Conservation (phyloP, 2,113 vertebrate genomes). For the Hystrix cristata region DNA sequence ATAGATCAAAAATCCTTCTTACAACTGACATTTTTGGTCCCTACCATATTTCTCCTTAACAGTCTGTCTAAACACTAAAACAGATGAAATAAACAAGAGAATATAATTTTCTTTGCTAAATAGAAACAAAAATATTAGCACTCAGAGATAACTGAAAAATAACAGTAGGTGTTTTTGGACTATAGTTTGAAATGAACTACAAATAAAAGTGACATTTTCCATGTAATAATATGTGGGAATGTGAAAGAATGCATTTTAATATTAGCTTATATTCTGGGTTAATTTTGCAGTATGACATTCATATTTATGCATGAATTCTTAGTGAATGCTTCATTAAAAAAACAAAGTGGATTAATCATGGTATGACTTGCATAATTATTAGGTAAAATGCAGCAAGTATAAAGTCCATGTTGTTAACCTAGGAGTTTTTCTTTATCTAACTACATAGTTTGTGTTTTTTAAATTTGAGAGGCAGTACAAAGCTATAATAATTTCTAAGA, state of each 20-base stretch:
- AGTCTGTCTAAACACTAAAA: slow-evolving; percentile 80
- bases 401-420: not conserved
- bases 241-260: slow-evolving; percentile 73
- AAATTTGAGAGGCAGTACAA: not conserved
- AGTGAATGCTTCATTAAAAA: slow-evolving; percentile 68
- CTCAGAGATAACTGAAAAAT: slow-evolving; percentile 69
- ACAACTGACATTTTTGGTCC: slow-evolving; percentile 76
- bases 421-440: not conserved
- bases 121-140: slow-evolving; percentile 77
- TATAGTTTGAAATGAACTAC: not conserved
- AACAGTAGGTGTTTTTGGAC: slow-evolving; percentile 22
- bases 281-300: slow-evolving; percentile 61
- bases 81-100: slow-evolving; percentile 85
- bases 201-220: slow-evolving; percentile 59
- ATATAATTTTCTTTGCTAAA: slow-evolving; percentile 76
- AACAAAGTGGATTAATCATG: slow-evolving; percentile 50
- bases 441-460: not conserved
- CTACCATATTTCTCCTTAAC: slow-evolving; percentile 80
- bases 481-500: slow-evolving; percentile 29
- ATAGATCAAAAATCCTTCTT: slow-evolving; percentile 77
- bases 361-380: not conserved
- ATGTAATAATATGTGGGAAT: slow-evolving; percentile 18
- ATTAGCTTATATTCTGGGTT: slow-evolving; percentile 43
- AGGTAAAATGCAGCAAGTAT: not conserved
- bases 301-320: slow-evolving; percentile 71